phyloP scores from a whole-genome alignment of 1,140 invertebrate species.

The Leptonema lineaticorne region DNA sequence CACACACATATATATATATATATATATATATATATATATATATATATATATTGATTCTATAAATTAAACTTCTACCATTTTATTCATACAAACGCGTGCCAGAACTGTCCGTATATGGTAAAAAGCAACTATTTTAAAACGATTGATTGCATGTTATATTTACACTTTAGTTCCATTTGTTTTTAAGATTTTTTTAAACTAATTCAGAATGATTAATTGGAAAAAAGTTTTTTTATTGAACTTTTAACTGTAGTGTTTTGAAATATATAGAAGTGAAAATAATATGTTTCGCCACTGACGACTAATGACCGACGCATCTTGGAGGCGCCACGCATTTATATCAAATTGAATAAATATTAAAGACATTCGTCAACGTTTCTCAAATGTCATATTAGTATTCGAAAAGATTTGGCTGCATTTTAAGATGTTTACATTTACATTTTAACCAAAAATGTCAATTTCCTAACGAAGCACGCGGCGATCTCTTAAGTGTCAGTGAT shows the following conservation, averaged over 20 bases:
- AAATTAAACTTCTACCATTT: neutral
- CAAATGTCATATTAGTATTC: neutral
- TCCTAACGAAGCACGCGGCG: neutral
- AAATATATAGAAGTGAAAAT: neutral
- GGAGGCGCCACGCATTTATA: constrained; percentile 5
- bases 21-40: too few species aligned
- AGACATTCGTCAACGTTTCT: neutral
- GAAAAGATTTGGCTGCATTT: neutral
- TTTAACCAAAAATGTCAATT: neutral
- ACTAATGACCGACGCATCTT: constrained; percentile 3
- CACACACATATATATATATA: too few species aligned
- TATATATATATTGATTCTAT: too few species aligned
- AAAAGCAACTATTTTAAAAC: too few species aligned
- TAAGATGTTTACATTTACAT: neutral
- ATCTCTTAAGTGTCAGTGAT: too few species aligned
- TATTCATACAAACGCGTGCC: neutral
- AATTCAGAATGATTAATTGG: neutral
- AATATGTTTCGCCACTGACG: constrained; percentile 5
- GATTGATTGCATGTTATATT: too few species aligned
- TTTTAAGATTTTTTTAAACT: too few species aligned
- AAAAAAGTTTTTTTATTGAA: neutral
- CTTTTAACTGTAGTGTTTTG: neutral
- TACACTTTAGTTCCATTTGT: neutral
- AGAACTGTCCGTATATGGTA: neutral
- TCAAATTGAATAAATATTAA: constrained; percentile 7